Base-by-base conservation (phyloP, 2,113 vertebrate species). In the Sapayoa aenigma region DNA sequence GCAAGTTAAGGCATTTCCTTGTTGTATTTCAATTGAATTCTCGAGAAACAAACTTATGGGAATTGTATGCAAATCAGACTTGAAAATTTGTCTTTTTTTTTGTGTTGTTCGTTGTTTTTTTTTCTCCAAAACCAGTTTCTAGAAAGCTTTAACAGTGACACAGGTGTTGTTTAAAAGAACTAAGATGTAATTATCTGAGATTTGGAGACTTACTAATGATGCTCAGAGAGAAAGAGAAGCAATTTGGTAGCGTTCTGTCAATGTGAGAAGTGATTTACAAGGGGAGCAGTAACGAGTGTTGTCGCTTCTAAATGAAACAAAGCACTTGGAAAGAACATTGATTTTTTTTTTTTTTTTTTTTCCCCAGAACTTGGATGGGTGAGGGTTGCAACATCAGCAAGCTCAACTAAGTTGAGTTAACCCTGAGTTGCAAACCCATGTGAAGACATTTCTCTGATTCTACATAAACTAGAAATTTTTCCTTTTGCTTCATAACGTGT, bases 231-330 rank as follows among this genome's bases (percentile, higher is more conserved):
- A 84, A 93, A 1, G 14, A 87, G 56, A 46, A 89, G 69, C 30
- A 84, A 84, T 93, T 89, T 82, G 22, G 14, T 81, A 0, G 5
- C 65, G 46, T 28, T 72, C 31, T 47, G 67, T n/a, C 87, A 92
- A 94, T 65, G 73, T 22, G 28, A 27, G 56, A 65, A 79, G 74
- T 94, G 91, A 94, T 95, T 95, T 93, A 76, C 68, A 56, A 82
- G 58, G 25, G 62, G 33, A 93, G 62, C 62, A 42, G 37, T 89
- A 92, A 91, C 89, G 56, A 87, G 53, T 84, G 81, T 94, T 94
- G 89, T 89, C 81, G 79, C 84, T 75, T 75, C 46, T 44, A 75
- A 94, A 82, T 37, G 84, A 95, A 94, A 89, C 58, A 93, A 89
- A 92, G 35, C 44, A 66, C 62, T 92, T 75, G 12, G 11, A 75